A percentile compares a stretch with the other conserved stretches of the same genome.
Evolutionary conservation across 2,797 vertebrate genomes (phyloP).

Genomic region (Chiroxiphia lanceolata): DNA sequence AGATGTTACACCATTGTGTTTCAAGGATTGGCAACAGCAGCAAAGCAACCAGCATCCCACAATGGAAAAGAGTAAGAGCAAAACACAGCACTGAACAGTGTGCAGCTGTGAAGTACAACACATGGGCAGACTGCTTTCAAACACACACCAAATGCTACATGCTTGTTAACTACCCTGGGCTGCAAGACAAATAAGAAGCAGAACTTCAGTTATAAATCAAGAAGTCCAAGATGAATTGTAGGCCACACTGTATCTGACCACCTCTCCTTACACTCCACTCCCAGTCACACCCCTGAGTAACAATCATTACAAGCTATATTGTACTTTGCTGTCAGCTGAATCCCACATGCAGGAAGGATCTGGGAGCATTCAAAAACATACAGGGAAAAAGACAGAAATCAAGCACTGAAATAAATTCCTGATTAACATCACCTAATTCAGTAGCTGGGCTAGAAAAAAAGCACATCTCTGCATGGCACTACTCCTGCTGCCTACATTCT

Average conservation of each 20-base stretch:
- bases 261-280: not conserved
- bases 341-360: not conserved
- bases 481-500: not conserved
- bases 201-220: not conserved
- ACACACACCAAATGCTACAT: not conserved
- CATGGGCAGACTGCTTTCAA: not conserved
- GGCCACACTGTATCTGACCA: not conserved
- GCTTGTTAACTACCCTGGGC: not conserved
- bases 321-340: not conserved
- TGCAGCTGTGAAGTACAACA: not conserved
- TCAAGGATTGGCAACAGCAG: not conserved
- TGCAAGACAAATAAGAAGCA: not conserved
- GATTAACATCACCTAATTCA: not conserved
- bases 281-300: not conserved
- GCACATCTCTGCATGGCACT: not conserved
- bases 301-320: fast-evolving
- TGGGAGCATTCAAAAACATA: not conserved
- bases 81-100: not conserved
- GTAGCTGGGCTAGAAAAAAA: not conserved
- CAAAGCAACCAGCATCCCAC: not conserved
- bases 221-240: not conserved
- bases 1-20: not conserved
- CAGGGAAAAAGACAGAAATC: not conserved
- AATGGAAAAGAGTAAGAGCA: not conserved
- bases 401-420: not conserved